Percentiles rank a stretch among this genome's conserved stretches.
These are phyloP conservation scores for Eriosoma lanigerum DNA, from an alignment of 1,140 invertebrate species.

Conservation along the genomic window DNA sequence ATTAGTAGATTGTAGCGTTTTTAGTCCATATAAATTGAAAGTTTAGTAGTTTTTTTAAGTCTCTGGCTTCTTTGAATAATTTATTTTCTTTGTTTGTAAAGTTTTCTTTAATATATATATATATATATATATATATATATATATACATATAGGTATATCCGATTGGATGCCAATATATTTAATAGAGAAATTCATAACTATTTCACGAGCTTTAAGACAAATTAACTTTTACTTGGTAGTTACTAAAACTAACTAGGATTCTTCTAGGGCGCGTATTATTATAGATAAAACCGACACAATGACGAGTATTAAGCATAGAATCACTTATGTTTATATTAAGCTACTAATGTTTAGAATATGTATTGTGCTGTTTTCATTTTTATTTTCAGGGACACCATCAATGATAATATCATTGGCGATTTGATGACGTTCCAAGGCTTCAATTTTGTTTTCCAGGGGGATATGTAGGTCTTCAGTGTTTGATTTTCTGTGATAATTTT, in stretches of 20 bases:
- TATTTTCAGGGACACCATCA: neutral
- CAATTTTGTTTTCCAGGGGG: neutral
- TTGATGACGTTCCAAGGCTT: neutral
- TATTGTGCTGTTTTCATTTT: neutral
- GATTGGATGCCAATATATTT: neutral
- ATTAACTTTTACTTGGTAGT: neutral
- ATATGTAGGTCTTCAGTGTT: neutral
- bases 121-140: too few species aligned
- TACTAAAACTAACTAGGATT: neutral
- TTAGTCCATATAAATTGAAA: slow-evolving; percentile 1
- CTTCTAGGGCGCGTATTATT: slow-evolving; percentile 5
- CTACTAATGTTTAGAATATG: neutral
- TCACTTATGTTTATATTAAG: neutral
- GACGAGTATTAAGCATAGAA: slow-evolving; percentile 7
- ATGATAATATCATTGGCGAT: slow-evolving; percentile 6
- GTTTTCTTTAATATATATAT: slow-evolving; percentile 1
- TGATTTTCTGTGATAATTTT: too few species aligned
- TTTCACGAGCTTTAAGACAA: neutral
- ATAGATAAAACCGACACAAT: neutral
- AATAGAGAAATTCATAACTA: neutral
- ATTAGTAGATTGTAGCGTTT: too few species aligned
- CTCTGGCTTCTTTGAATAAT: slow-evolving; percentile 1
- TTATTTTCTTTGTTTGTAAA: neutral
- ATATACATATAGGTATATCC: slow-evolving; percentile 7
- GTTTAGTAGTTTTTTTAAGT: neutral